Evolutionary conservation across 2,797 vertebrate genomes (phyloP).

Genomic region (Karalla daura): DNA sequence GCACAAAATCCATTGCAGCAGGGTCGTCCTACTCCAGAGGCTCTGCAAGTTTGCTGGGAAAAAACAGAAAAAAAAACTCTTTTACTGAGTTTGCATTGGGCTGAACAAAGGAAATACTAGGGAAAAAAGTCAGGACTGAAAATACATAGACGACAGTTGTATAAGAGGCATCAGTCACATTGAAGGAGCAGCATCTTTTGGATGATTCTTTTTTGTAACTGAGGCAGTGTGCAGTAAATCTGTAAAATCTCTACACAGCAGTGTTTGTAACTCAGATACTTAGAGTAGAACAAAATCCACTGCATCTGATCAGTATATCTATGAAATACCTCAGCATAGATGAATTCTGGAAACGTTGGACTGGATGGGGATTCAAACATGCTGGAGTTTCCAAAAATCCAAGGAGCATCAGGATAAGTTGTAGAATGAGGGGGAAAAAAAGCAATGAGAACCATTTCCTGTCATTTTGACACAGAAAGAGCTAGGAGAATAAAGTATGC

Average conservation of each 20-base stretch:
- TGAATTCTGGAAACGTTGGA: slow-evolving; percentile 6
- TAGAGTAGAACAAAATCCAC: background rate
- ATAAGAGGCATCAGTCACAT: slow-evolving; percentile 28
- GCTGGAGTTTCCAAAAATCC: background rate
- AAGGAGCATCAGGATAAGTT: slow-evolving; percentile 7
- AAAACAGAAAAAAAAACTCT: too few relatives aligned
- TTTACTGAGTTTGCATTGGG: slow-evolving; percentile 51
- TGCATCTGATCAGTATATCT: slow-evolving; percentile 4
- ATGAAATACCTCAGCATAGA: background rate
- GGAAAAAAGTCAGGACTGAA: slow-evolving; percentile 48
- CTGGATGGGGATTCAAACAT: background rate
- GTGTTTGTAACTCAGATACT: background rate
- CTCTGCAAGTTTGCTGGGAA: slow-evolving; percentile 45
- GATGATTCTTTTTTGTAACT: slow-evolving; percentile 8
- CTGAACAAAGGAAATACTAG: slow-evolving; percentile 44
- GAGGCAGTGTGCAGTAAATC: slow-evolving; percentile 30
- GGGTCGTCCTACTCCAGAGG: slow-evolving; percentile 43
- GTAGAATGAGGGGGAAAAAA: background rate
- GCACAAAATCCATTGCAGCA: slow-evolving; percentile 57
- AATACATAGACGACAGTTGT: slow-evolving; percentile 15
- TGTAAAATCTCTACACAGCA: slow-evolving; percentile 2
- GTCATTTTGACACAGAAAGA: slow-evolving; percentile 1
- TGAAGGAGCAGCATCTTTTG: slow-evolving; percentile 16
- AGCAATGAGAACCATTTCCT: background rate
- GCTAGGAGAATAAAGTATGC: background rate